Base-by-base conservation (phyloP, 1,140 invertebrate species). In the Steinernema feltiae region DNA sequence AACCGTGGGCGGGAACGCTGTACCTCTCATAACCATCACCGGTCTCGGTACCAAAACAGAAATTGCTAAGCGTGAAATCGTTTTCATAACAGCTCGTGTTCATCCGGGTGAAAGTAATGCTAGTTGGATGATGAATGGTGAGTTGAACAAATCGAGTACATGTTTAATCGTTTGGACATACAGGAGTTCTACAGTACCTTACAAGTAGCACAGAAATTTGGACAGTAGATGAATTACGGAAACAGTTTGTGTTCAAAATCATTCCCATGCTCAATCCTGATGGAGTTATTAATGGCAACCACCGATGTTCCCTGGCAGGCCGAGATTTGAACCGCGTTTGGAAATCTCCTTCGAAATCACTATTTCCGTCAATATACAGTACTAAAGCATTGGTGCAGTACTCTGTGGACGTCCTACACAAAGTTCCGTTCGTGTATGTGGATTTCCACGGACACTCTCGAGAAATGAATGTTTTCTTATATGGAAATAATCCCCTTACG, bases 191-290 rank as follows among this genome's bases (percentile, higher is more conserved):
- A 3, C 74, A 80, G 17, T 73, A 72, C n/a, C 72, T 77, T 15
- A 75, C 77, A 1, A 53, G 24, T 12, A n/a, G 1, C 2, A 30
- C 18, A n/a, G 72, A 73, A n/a, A 3, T 2, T 1, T 30, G 27
- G 27, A 32, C 31, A n/a, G 27, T 18, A 1, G 29, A 1, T 24
- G 69, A 81, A 41, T 53, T 82, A 18, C 74, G 85, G 1, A 75
- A 85, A 46, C 32, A 53, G 24, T 90, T 94, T 1, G 90, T 94
- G 48, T 93, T 96, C 82, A 94, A 94, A 88, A 91, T 96, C 69
- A 89, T 98, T 63, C 95, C 95, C 0, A 98, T 98, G 95, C 87
- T 97, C 63, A 98, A 98, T 88, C 95, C 95, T 1, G 95, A 98
- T 87, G 89, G 89, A 12, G 89, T 89, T 32, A 86, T 89, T 83